Percentiles rank a stretch among this genome's conserved stretches.
Evolutionary conservation across 2,797 vertebrate species (phyloP).

Genomic region (Sandelia bainsii): DNA sequence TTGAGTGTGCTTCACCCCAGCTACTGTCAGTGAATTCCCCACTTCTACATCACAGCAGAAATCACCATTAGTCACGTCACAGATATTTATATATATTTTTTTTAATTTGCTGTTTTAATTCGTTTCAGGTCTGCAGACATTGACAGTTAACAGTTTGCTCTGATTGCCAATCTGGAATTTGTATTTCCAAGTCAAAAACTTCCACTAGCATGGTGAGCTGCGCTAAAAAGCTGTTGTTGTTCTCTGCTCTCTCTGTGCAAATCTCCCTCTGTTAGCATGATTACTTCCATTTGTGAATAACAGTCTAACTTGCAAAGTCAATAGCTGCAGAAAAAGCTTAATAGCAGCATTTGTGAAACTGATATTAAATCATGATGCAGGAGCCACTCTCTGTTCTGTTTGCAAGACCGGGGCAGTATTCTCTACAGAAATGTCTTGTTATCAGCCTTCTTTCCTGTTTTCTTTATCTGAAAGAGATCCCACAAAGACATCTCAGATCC

Average conservation of each 20-base stretch:
- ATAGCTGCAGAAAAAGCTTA: background rate
- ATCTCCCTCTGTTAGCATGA: constrained; percentile 9
- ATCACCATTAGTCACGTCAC: too few relatives aligned
- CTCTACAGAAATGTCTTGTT: background rate
- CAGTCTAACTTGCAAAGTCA: background rate
- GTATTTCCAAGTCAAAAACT: constrained; percentile 29
- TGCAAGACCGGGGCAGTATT: background rate
- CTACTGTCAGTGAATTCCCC: too few relatives aligned
- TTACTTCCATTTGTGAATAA: constrained; percentile 25
- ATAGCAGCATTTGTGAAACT: background rate
- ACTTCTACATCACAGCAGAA: too few relatives aligned
- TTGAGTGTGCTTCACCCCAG: too few relatives aligned
- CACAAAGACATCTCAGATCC: background rate
- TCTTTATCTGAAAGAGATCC: constrained; percentile 20
- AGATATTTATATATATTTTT: too few relatives aligned
- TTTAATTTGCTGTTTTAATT: too few relatives aligned
- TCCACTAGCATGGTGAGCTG: background rate
- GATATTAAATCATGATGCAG: background rate
- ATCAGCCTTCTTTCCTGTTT: constrained; percentile 4
- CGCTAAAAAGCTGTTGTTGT: constrained; percentile 22
- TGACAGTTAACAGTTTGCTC: constrained; percentile 1
- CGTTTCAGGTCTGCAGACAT: constrained; percentile 12
- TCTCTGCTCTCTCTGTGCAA: constrained; percentile 19
- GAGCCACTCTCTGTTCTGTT: background rate
- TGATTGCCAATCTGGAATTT: constrained; percentile 31